Conservation (phyloP, 2,797 vertebrate species). For the Sciurus vulgaris region DNA sequence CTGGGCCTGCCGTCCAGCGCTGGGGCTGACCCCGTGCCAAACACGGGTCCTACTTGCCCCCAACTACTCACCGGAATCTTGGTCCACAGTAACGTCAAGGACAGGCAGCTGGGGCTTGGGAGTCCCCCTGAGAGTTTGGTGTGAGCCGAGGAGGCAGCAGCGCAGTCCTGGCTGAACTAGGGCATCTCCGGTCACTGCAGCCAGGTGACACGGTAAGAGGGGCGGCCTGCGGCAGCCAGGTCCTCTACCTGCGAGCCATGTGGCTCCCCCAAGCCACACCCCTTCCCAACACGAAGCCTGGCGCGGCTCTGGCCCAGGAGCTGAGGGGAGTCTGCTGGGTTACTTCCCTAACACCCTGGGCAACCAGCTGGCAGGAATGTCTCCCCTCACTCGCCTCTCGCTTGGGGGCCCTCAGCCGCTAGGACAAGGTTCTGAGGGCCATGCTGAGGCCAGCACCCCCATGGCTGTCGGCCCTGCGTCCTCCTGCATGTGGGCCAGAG, state of each 20-base stretch:
- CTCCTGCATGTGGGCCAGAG: accelerated
- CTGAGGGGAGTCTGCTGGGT: not conserved
- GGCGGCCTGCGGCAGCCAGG: not conserved
- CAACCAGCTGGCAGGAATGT: too few species aligned
- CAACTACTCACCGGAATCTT: not conserved
- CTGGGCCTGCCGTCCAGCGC: not conserved
- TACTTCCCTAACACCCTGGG: too few species aligned
- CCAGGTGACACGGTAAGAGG: not conserved
- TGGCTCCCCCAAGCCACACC: not conserved
- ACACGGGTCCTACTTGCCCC: accelerated
- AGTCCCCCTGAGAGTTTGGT: not conserved
- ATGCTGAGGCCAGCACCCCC: not conserved
- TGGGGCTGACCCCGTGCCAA: not conserved
- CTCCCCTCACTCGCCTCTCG: too few species aligned
- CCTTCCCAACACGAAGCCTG: not conserved
- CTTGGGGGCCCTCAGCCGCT: not conserved
- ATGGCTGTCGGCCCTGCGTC: not conserved
- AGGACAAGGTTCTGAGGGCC: not conserved
- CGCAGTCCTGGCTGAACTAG: too few species aligned
- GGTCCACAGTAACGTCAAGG: accelerated
- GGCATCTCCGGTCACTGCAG: not conserved
- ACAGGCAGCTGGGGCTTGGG: not conserved
- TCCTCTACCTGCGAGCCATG: too few species aligned
- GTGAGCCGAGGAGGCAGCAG: not conserved
- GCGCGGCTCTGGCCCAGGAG: not conserved